These are phyloP conservation scores for Henricia sp. DNA, from an alignment of 53 echinoderm and acorn worm species.

Conservation along the genomic window DNA sequence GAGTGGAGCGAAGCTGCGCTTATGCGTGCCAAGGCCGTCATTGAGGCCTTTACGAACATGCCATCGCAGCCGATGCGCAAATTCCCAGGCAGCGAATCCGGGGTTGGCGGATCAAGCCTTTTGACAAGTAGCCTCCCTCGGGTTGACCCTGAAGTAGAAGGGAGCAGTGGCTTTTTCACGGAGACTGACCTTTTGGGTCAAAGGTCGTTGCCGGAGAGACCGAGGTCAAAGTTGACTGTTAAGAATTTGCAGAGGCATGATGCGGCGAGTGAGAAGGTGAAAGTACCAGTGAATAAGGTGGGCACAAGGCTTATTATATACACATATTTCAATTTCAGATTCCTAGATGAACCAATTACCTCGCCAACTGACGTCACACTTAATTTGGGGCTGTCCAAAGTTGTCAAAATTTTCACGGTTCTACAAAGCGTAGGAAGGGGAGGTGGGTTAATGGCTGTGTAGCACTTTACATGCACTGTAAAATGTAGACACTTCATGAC, in stretches of 20 bases:
- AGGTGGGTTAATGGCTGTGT: no score
- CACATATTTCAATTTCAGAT: no score
- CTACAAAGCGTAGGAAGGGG: no score
- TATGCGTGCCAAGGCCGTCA: slow-evolving; percentile 26
- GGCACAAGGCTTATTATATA: no score
- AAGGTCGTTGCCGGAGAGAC: slow-evolving; percentile 15
- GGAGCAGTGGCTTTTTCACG: slow-evolving; percentile 75
- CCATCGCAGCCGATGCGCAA: slow-evolving; percentile 32
- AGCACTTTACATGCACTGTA: no score
- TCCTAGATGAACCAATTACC: no score
- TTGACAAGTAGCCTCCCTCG: slow-evolving; percentile 49
- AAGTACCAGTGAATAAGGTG: slow-evolving; percentile 11
- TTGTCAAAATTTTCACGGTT: no score
- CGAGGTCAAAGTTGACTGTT: slow-evolving; percentile 75
- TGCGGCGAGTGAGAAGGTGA: slow-evolving; percentile 58
- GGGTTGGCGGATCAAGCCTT: slow-evolving; percentile 67
- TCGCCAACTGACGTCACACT: no score
- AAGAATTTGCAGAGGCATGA: slow-evolving; percentile 79
- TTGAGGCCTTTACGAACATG: slow-evolving; percentile 27
- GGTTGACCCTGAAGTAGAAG: slow-evolving; percentile 48
- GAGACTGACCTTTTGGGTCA: slow-evolving; percentile 50
- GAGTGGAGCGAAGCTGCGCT: slow-evolving; percentile 37
- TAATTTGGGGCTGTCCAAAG: no score
- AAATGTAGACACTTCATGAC: no score
- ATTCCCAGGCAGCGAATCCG: slow-evolving; percentile 67